Conservation (phyloP, 1,140 invertebrate genomes). For the Caenorhabditis elegans region WBcel235 BX284606.5:3501001-3501500, state of each 20-base stretch:
- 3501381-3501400: background rate
- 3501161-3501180: background rate
- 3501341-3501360: background rate
- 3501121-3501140: background rate
- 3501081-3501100: constrained; percentile 7
- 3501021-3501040: background rate
- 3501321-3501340: constrained; percentile 25
- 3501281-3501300: background rate
- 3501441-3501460: background rate
- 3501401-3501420: background rate
- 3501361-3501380: background rate
- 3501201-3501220: background rate
- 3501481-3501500: background rate
- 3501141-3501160: background rate
- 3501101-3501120: background rate
- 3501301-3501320: background rate
- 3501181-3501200: background rate
- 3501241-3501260: background rate
- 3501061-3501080: constrained; percentile 14
- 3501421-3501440: background rate
- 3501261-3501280: background rate
- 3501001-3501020: background rate
- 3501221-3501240: background rate
- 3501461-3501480: background rate
- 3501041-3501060: constrained; percentile 6